Percentiles rank a stretch among this genome's conserved stretches.
Conservation (phyloP, 2,113 vertebrate species). For the Cheilinus undulatus region DNA sequence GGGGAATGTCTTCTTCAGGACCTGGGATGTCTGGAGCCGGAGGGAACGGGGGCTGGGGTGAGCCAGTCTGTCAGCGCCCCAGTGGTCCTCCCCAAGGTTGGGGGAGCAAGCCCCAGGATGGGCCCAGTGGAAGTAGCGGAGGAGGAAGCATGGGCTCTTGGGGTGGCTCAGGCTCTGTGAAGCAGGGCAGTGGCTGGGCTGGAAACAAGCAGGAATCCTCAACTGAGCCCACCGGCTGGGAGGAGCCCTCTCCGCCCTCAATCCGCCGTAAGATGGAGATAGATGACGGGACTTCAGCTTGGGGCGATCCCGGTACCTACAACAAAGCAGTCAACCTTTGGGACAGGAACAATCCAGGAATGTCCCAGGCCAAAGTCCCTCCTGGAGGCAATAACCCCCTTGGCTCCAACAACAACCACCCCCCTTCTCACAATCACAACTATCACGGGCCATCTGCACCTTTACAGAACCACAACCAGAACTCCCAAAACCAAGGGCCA, state of each 20-base stretch:
- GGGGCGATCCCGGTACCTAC: conserved; percentile 94
- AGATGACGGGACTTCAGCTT: conserved; percentile 97
- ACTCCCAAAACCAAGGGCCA: conserved; percentile 78
- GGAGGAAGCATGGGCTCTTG: conserved; percentile 90
- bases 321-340: conserved; percentile 96
- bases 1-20: conserved; percentile 73
- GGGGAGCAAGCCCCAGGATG: conserved; percentile 92
- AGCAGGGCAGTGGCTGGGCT: conserved; percentile 59
- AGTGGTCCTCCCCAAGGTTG: conserved; percentile 88
- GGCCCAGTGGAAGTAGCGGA: conserved; percentile 87
- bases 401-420: conserved; percentile 71
- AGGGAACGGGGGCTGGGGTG: conserved; percentile 87
- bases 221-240: conserved; percentile 93
- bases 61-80: conserved; percentile 84
- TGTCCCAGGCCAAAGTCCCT: conserved; percentile 84
- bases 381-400: conserved; percentile 80
- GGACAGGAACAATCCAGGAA: conserved; percentile 95
- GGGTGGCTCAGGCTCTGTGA: conserved; percentile 78
- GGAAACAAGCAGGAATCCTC: conserved; percentile 85
- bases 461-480: conserved; percentile 83
- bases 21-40: conserved; percentile 61
- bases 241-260: conserved; percentile 95
- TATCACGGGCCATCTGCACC: conserved; percentile 83
- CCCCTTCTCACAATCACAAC: conserved; percentile 74
- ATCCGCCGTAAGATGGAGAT: conserved; percentile 98